Evolutionary conservation across 1,140 invertebrate species (phyloP), one percentile per base, ranked within the genome.

Genomic region (Drosophila willistoni): DNA sequence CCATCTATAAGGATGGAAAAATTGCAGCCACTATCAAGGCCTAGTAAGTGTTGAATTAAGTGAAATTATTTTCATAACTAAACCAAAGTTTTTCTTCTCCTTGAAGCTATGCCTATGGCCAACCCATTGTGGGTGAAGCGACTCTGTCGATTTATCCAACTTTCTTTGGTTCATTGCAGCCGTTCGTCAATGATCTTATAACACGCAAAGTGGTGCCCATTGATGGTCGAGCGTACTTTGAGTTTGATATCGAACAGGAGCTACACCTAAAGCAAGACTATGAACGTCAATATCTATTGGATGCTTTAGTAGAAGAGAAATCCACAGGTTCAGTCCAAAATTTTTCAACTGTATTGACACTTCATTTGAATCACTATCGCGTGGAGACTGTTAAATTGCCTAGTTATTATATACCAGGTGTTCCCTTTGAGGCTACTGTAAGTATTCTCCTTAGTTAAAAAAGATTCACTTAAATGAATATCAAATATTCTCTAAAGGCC

Each of bases 381-480:
- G 94, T 98, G 92, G 96, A 97, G 76, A 91, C 97, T 1, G 94
- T 97, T 64, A 96, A 96, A 90, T 95, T 96, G 7, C 94, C 96
- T 1, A 96, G 96, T 74, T 96, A 96, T 72, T 98, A 97, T 91
- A 97, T 98, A 92, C 97, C 97, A 3, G 97, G 97, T 4, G 93
- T 98, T 19, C 95, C 95, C 71, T 97, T 97, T 78, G 95, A 94
- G 25, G 95, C 95, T 42, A 95, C 95, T 78, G 96, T 97, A 92
- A 94, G 94, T 93, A 64, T 9, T 1, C 17, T n/a, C n/a, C n/a
- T n/a, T n/a, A n/a, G n/a, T n/a, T n/a, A n/a, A n/a, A n/a, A n/a
- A n/a, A n/a, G n/a, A n/a, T n/a, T n/a, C n/a, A n/a, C n/a, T n/a
- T n/a, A n/a, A n/a, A n/a, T n/a, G n/a, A 51, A 36, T 39, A 61